Conservation (phyloP, 35 echinoderm and acorn worm species). For the Ophiothrix spiculata region DNA sequence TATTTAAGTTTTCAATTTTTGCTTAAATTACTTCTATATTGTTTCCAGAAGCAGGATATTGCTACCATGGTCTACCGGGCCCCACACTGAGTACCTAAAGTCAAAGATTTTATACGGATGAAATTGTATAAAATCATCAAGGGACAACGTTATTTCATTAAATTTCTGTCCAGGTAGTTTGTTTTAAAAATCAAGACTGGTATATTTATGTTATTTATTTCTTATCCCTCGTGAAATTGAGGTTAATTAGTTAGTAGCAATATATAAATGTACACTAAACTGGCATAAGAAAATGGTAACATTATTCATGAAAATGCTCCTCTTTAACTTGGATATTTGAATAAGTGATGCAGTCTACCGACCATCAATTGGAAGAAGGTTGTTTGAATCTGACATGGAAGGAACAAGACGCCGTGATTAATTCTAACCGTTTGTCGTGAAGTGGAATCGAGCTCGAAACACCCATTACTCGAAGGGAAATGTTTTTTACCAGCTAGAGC, state of each 20-base stretch:
- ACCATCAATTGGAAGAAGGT: neutral
- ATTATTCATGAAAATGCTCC: neutral
- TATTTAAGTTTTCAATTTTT: too few relatives aligned
- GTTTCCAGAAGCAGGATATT: too few relatives aligned
- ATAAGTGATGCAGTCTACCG: neutral
- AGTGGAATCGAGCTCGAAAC: too few relatives aligned
- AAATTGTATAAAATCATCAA: neutral
- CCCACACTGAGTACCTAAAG: neutral
- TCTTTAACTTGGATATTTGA: neutral
- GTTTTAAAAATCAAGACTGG: neutral
- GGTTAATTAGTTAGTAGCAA: neutral
- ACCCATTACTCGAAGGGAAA: too few relatives aligned
- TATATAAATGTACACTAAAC: too few relatives aligned
- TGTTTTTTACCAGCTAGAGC: too few relatives aligned
- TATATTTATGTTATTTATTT: neutral
- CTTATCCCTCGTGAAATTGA: constrained; percentile 1
- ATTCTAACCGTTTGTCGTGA: too few relatives aligned
- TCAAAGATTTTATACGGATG: neutral
- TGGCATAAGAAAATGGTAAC: too few relatives aligned
- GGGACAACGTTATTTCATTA: neutral
- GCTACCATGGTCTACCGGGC: neutral
- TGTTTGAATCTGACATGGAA: neutral
- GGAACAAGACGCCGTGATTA: too few relatives aligned
- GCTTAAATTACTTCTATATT: too few relatives aligned
- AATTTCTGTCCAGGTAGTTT: neutral